A percentile compares a stretch with the other conserved stretches of the same genome.
These are phyloP conservation scores for Rallus limicola DNA, from an alignment of 2,113 vertebrate genomes.

Conservation along the genomic window DNA sequence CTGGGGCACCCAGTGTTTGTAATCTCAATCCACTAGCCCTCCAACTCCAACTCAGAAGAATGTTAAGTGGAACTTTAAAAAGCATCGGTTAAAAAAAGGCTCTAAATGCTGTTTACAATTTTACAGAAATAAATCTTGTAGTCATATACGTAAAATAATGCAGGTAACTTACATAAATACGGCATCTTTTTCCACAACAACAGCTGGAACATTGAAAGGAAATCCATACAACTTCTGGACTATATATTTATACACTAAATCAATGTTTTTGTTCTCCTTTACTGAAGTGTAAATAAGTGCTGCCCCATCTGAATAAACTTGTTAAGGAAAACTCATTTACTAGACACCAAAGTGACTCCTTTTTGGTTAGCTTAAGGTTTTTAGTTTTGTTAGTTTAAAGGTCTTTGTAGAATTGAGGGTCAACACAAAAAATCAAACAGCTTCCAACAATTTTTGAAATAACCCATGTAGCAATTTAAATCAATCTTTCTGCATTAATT, in stretches of 20 bases:
- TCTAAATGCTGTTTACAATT: not conserved
- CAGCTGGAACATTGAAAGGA: conserved; percentile 89
- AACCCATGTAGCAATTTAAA: not conserved
- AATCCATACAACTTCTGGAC: conserved; percentile 97
- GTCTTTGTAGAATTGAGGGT: not conserved
- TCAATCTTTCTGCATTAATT: not conserved
- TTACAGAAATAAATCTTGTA: not conserved
- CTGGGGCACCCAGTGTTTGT: not conserved
- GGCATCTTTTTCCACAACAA: conserved; percentile 96
- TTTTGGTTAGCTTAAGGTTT: not conserved
- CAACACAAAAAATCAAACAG: not conserved
- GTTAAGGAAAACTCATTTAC: conserved; percentile 80
- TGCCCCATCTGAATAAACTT: conserved; percentile 86
- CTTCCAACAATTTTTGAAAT: not conserved
- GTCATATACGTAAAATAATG: not conserved
- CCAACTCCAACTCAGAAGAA: not conserved
- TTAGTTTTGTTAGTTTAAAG: not conserved
- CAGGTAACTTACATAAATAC: conserved; percentile 92
- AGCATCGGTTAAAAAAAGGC: not conserved
- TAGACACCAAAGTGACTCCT: no score
- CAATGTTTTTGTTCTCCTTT: conserved; percentile 98
- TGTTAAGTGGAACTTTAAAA: not conserved
- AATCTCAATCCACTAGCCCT: not conserved
- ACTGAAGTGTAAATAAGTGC: conserved; percentile 98
- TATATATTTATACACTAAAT: conserved; percentile 97